These are phyloP conservation scores for Chrysochloris asiatica DNA, from an alignment of 2,113 vertebrate species.

Conservation along the genomic window DNA sequence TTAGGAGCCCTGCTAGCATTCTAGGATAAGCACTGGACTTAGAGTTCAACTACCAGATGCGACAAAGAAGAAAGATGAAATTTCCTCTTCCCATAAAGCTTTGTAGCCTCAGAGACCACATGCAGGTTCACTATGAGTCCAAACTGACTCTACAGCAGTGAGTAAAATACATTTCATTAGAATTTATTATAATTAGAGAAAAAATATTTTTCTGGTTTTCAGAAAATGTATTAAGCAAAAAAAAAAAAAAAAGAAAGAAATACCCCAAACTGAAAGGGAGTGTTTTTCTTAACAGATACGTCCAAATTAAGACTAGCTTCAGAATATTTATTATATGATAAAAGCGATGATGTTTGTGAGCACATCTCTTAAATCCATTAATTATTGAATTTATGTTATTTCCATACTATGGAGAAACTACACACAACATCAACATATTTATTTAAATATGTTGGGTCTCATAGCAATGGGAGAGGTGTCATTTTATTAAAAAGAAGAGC, in stretches of 20 bases:
- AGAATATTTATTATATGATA: constrained; percentile 29
- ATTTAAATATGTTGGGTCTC: not conserved
- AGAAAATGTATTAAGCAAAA: not conserved
- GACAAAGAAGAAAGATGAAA: too few relatives aligned
- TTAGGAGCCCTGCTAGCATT: too few relatives aligned
- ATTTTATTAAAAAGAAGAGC: constrained; percentile 31
- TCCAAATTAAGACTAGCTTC: constrained; percentile 12
- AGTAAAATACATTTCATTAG: not conserved
- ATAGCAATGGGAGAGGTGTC: not conserved
- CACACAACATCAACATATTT: not conserved
- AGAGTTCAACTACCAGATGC: too few relatives aligned
- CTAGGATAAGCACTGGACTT: too few relatives aligned
- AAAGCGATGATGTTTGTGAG: not conserved
- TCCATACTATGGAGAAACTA: not conserved
- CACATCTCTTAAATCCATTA: not conserved
- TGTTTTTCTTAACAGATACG: not conserved
- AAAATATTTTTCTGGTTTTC: constrained; percentile 13
- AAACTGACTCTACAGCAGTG: too few relatives aligned
- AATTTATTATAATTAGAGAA: constrained; percentile 21
- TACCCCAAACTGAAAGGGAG: not conserved
- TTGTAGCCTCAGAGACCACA: too few relatives aligned
- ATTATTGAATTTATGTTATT: not conserved
- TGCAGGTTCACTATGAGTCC: too few relatives aligned
- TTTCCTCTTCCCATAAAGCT: too few relatives aligned
- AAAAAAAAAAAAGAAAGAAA: not conserved